Evolutionary conservation across 1,140 invertebrate genomes (phyloP).

Genomic region (Spodoptera litura): DNA sequence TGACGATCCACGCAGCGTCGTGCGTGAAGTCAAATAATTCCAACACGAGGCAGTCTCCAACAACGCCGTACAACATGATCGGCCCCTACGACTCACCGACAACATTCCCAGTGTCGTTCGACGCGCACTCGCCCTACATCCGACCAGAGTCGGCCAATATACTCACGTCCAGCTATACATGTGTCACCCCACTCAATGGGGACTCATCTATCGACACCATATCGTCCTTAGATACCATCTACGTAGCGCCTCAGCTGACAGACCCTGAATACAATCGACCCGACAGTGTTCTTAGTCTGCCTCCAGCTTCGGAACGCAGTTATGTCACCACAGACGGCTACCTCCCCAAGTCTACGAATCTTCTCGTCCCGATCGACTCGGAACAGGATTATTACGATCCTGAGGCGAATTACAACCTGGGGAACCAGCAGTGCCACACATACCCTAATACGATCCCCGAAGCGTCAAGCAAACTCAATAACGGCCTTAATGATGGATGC

Average conservation of each 20-base stretch:
- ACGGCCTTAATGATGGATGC: slow-evolving; percentile 84
- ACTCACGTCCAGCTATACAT: slow-evolving; percentile 84
- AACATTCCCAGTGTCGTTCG: slow-evolving; percentile 79
- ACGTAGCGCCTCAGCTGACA: slow-evolving; percentile 70
- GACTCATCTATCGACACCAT: slow-evolving; percentile 78
- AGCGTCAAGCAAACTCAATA: slow-evolving; percentile 77
- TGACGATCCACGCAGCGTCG: slow-evolving; percentile 89
- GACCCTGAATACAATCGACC: slow-evolving; percentile 75
- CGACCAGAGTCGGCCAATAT: slow-evolving; percentile 84
- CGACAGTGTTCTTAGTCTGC: slow-evolving; percentile 81
- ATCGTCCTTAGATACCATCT: slow-evolving; percentile 74
- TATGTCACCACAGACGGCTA: slow-evolving; percentile 79
- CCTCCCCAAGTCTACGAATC: slow-evolving; percentile 77
- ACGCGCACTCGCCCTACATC: slow-evolving; percentile 83
- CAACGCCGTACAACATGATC: slow-evolving; percentile 75
- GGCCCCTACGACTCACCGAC: slow-evolving; percentile 79
- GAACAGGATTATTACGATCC: slow-evolving; percentile 80
- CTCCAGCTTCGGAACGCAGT: slow-evolving; percentile 66
- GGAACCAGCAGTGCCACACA: slow-evolving; percentile 77
- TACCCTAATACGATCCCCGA: slow-evolving; percentile 73
- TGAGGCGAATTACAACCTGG: slow-evolving; percentile 73
- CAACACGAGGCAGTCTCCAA: slow-evolving; percentile 70
- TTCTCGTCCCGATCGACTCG: slow-evolving; percentile 76
- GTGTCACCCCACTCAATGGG: slow-evolving; percentile 71
- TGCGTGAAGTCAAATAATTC: slow-evolving; percentile 88